phyloP scores from a whole-genome alignment of 1,140 invertebrate genomes.

The Drosophila kurseongensis region DNA sequence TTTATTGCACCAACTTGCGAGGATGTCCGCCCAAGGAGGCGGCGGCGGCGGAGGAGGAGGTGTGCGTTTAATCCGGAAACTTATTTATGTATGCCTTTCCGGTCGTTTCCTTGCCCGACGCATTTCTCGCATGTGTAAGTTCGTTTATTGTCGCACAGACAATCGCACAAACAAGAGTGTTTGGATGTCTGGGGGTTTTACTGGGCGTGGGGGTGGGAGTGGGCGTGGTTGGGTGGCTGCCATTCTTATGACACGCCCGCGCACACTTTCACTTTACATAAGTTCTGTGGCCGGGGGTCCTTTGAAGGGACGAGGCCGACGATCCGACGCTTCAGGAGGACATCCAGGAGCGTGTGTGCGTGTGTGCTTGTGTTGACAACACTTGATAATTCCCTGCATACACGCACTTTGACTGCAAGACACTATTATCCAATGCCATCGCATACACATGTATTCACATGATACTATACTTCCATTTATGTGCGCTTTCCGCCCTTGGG shows the following conservation, averaged over 20 bases:
- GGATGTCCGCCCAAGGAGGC: slow-evolving; percentile 41
- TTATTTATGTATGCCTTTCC: slow-evolving; percentile 81
- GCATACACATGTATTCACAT: slow-evolving; percentile 44
- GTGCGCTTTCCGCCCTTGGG: slow-evolving; percentile 17
- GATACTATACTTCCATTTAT: slow-evolving; percentile 42
- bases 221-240: slow-evolving; percentile 29
- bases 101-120: slow-evolving; percentile 73
- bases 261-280: slow-evolving; percentile 81
- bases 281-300: slow-evolving; percentile 43
- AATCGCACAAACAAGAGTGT: slow-evolving; percentile 48
- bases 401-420: slow-evolving; percentile 71
- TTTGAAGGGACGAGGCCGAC: slow-evolving; percentile 59
- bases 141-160: slow-evolving; percentile 53
- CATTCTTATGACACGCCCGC: slow-evolving; percentile 76
- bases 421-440: slow-evolving; percentile 27
- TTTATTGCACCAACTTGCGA: slow-evolving; percentile 70
- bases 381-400: slow-evolving; percentile 81
- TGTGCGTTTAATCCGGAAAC: slow-evolving; percentile 76
- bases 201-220: slow-evolving; percentile 1
- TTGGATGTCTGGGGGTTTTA: slow-evolving; percentile 1
- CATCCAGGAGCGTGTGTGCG: slow-evolving; percentile 8
- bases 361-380: slow-evolving; percentile 67
- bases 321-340: not conserved
- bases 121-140: slow-evolving; percentile 70
- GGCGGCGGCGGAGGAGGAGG: slow-evolving; percentile 37